phyloP scores from a whole-genome alignment of 1,140 invertebrate genomes.

The Adelges cooleyi region DNA sequence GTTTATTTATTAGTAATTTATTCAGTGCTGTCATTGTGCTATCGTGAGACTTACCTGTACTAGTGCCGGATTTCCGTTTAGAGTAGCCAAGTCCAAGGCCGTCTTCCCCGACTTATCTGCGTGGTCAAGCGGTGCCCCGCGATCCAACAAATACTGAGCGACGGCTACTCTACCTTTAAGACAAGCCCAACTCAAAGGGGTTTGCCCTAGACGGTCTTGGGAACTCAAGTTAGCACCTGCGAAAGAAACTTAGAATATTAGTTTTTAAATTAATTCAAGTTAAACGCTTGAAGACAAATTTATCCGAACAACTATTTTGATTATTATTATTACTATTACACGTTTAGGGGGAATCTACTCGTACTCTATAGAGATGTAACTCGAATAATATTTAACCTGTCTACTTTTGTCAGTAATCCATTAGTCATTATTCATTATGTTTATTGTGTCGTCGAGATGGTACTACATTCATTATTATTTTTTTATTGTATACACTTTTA shows the following conservation, averaged over 20 bases:
- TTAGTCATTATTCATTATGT: no score
- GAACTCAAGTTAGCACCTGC: conserved; percentile 61
- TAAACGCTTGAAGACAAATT: no score
- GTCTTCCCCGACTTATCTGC: conserved; percentile 74
- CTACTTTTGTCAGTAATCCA: not conserved
- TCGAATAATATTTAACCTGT: not conserved
- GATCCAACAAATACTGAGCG: conserved; percentile 65
- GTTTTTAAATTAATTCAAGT: no score
- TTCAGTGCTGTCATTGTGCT: not conserved
- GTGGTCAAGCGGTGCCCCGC: conserved; percentile 67
- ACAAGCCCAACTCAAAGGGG: conserved; percentile 82
- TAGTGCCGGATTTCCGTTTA: conserved; percentile 54
- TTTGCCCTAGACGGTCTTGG: conserved; percentile 75
- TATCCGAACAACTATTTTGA: no score
- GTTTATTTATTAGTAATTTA: not conserved
- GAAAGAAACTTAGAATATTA: no score
- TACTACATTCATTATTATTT: no score
- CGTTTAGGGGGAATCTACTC: no score
- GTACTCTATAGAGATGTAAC: no score
- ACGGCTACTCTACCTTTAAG: conserved; percentile 68
- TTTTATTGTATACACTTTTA: no score
- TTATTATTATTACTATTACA: no score
- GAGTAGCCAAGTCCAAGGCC: conserved; percentile 79
- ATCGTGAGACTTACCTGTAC: conserved; percentile 35
- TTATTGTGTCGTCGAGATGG: no score